Evolutionary conservation across 1,140 invertebrate genomes (phyloP).

Genomic region (Ladona fulva): DNA sequence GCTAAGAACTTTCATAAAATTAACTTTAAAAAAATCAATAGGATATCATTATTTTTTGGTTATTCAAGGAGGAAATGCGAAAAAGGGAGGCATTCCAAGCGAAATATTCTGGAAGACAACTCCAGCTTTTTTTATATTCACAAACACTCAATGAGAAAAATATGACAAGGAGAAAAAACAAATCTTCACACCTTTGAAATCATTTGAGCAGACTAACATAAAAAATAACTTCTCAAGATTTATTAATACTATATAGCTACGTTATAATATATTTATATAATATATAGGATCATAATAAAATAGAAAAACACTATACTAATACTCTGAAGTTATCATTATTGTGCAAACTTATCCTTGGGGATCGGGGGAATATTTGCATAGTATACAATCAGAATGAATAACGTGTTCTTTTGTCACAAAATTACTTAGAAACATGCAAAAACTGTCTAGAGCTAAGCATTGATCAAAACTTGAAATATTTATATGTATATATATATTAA

Average conservation of each 20-base stretch:
- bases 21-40: constrained; percentile 1
- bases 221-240: constrained; percentile 10
- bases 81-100: neutral
- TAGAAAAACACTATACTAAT: constrained; percentile 8
- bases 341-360: constrained; percentile 3
- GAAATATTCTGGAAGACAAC: constrained; percentile 1
- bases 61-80: neutral
- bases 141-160: constrained; percentile 10
- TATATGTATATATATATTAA: constrained; percentile 11
- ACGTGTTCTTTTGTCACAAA: constrained; percentile 4
- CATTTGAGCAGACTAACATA: constrained; percentile 9
- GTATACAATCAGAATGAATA: constrained; percentile 10
- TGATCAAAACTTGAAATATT: constrained; percentile 10
- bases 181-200: constrained; percentile 1
- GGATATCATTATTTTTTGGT: neutral
- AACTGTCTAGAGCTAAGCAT: constrained; percentile 5
- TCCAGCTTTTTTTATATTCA: neutral
- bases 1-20: neutral
- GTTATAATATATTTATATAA: constrained; percentile 11
- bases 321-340: constrained; percentile 4
- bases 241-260: constrained; percentile 3
- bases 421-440: constrained; percentile 10
- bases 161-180: neutral
- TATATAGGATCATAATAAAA: constrained; percentile 11
- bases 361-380: neutral